Percentiles rank a stretch among this genome's conserved stretches.
Evolutionary conservation across 1,140 invertebrate species (phyloP).

Genomic region (Dinoponera quadriceps): DNA sequence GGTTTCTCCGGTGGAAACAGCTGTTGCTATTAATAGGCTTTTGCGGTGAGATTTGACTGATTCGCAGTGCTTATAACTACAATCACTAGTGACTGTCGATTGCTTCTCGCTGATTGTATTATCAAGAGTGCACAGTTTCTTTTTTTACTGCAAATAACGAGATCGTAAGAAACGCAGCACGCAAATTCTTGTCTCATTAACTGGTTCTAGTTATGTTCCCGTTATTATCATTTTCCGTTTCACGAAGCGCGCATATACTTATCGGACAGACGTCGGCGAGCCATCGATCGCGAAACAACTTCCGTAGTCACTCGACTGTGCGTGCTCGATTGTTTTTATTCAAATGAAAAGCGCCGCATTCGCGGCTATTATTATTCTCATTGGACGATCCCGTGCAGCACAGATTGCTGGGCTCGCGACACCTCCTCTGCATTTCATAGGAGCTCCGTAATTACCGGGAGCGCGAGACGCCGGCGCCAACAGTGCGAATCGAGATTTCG

Average conservation of each 20-base stretch:
- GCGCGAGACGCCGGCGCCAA: constrained; percentile 12
- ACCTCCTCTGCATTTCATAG: constrained; percentile 27
- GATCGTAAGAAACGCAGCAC: background rate
- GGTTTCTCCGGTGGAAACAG: too few species aligned
- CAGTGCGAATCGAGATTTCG: constrained; percentile 63
- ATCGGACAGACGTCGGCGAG: background rate
- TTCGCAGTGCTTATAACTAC: too few species aligned
- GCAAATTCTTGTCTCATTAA: background rate
- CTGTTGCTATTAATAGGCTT: too few species aligned
- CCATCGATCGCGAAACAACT: background rate
- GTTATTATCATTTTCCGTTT: constrained; percentile 4
- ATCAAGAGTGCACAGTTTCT: background rate
- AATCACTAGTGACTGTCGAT: too few species aligned
- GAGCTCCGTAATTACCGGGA: constrained; percentile 43
- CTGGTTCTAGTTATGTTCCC: background rate
- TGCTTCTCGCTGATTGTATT: too few species aligned
- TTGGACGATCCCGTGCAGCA: constrained; percentile 15
- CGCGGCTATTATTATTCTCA: constrained; percentile 11
- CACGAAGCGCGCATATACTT: background rate
- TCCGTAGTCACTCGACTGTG: constrained; percentile 12
- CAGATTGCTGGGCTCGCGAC: constrained; percentile 28
- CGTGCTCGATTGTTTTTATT: constrained; percentile 37
- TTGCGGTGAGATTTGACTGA: too few species aligned
- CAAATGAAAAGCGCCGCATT: constrained; percentile 31
- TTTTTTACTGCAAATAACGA: background rate